Percentiles rank a stretch among this genome's conserved stretches.
Conservation (phyloP, 2,888 invertebrate genomes). For the Diabrotica balteata region DNA sequence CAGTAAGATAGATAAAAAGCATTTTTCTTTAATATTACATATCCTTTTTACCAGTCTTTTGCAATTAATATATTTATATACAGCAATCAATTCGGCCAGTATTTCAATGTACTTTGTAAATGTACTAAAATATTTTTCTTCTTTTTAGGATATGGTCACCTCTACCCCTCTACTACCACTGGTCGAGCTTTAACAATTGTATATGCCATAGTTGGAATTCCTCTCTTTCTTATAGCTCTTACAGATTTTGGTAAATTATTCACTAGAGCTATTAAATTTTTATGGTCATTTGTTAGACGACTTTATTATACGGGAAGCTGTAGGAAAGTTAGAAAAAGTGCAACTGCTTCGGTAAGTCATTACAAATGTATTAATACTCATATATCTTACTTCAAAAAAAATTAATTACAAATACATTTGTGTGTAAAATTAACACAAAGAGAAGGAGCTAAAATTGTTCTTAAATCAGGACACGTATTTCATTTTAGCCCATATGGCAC, state of each 20-base stretch:
- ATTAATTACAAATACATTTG: no score
- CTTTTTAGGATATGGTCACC: conserved; percentile 92
- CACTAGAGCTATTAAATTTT: conserved; percentile 87
- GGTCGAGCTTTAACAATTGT: conserved; percentile 89
- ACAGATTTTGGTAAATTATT: conserved; percentile 95
- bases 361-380: conserved; percentile 4
- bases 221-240: conserved; percentile 90
- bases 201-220: conserved; percentile 95
- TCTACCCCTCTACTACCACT: conserved; percentile 86
- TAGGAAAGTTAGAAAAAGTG: conserved; percentile 76
- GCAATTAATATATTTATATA: no score
- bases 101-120: no score
- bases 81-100: no score
- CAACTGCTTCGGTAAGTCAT: conserved; percentile 71
- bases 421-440: no score
- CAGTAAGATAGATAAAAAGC: no score
- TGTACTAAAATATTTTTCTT: not conserved
- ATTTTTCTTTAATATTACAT: no score
- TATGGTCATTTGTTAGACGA: conserved; percentile 86
- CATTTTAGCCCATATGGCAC: no score
- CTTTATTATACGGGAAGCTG: conserved; percentile 88
- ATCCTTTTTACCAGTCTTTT: no score
- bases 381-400: not conserved
- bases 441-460: no score
- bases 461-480: no score